Conservation (phyloP, 2,888 invertebrate genomes). For the Ischnura elegans region DNA sequence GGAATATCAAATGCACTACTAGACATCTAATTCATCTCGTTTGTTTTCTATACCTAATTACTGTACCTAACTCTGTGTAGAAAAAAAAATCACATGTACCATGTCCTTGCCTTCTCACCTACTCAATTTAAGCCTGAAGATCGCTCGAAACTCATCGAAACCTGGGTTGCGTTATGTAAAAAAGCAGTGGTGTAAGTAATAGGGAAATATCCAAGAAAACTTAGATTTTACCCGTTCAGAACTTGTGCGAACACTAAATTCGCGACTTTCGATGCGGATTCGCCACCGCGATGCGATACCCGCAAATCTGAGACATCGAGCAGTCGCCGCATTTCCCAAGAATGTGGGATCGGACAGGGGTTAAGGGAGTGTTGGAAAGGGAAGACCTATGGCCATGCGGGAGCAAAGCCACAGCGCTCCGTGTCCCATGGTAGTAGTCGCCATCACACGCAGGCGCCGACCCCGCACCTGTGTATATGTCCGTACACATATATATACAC, state of each 20-base stretch:
- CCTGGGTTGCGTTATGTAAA: too few relatives aligned
- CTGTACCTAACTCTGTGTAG: too few relatives aligned
- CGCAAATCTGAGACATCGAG: too few relatives aligned
- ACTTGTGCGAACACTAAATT: not conserved
- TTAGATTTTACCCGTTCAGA: not conserved
- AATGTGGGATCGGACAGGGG: not conserved
- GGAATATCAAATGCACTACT: too few relatives aligned
- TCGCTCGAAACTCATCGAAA: too few relatives aligned
- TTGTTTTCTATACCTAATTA: too few relatives aligned
- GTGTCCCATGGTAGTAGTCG: conserved; percentile 48
- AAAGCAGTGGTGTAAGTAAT: too few relatives aligned
- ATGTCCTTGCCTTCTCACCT: too few relatives aligned
- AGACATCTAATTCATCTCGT: too few relatives aligned
- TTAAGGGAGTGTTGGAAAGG: not conserved
- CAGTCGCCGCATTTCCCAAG: not conserved
- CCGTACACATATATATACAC: conserved; percentile 69
- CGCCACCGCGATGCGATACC: not conserved
- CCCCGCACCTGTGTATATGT: conserved; percentile 62
- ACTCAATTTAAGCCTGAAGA: too few relatives aligned
- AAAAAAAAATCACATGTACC: too few relatives aligned
- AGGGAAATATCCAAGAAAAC: too few relatives aligned
- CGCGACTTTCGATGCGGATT: not conserved
- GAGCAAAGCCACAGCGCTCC: conserved; percentile 46
- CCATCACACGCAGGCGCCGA: conserved; percentile 64
- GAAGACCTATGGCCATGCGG: not conserved